Evolutionary conservation across 2,113 vertebrate species (phyloP), one percentile per base, ranked within the genome.

Genomic region (Brachyhypopomus gauderio): DNA sequence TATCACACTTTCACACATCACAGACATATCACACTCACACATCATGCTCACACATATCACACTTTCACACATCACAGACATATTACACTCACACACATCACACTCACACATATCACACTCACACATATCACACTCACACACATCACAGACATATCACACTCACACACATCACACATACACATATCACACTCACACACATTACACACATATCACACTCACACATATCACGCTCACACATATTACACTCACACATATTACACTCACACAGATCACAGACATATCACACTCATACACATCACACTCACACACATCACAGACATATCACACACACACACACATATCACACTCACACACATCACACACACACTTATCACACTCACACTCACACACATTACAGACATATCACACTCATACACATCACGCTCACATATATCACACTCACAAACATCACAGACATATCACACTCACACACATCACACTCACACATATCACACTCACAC

Each of bases 121-220:
- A n/a, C n/a, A n/a, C n/a, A n/a, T n/a, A n/a, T 14, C 45, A 52
- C 45, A 52, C 79, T 59, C 74, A 22, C 55, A 74, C 79, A 81
- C 62, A n/a, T n/a, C n/a, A n/a, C n/a, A n/a, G n/a, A n/a, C n/a
- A n/a, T n/a, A n/a, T n/a, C n/a, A n/a, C n/a, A n/a, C n/a, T n/a
- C n/a, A 14, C 45, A 22, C 67, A 72, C 8, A 52, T 14, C 12
- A 14, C 8, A 11, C 45, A n/a, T n/a, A n/a, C n/a, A n/a, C n/a
- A n/a, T n/a, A n/a, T 14, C 45, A 52, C 45, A 52, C 79, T 59
- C 74, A 22, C 55, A 74, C 79, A 81, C 62, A n/a, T n/a, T n/a
- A n/a, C n/a, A 14, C 45, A 22, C 67, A 72, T 1, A 52, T 14
- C 12, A 14, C 8, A 11, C 45, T 14, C 45, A 52, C 45, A 52